A percentile compares a stretch with the other conserved stretches of the same genome.
These are phyloP conservation scores for Eupithecia exiguata DNA, from an alignment of 2,888 invertebrate species.

Conservation along the genomic window DNA sequence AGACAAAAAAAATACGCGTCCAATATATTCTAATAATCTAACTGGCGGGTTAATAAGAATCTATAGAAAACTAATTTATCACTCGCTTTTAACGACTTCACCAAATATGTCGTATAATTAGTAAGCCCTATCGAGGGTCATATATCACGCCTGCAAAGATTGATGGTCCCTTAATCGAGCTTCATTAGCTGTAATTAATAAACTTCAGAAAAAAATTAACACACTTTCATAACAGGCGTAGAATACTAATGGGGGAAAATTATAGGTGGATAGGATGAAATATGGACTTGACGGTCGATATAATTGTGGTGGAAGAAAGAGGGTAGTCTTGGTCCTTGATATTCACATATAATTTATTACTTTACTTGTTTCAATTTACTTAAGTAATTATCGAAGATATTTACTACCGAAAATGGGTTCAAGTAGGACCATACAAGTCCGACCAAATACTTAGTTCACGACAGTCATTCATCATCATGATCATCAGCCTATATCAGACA, in stretches of 20 bases:
- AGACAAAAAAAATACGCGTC: too few species aligned
- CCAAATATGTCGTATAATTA: slow-evolving; percentile 55
- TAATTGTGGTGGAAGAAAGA: not conserved
- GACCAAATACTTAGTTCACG: not conserved
- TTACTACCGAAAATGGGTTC: not conserved
- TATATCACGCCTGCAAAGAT: slow-evolving; percentile 65
- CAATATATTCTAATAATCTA: too few species aligned
- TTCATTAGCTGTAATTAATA: slow-evolving; percentile 66
- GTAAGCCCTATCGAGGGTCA: slow-evolving; percentile 55
- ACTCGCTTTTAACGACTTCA: slow-evolving; percentile 47
- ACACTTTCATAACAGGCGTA: slow-evolving; percentile 45
- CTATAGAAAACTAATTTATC: not conserved
- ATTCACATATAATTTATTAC: not conserved
- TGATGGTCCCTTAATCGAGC: slow-evolving; percentile 65
- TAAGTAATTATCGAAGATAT: not conserved
- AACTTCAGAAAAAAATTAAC: slow-evolving; percentile 54
- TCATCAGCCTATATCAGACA: too few species aligned
- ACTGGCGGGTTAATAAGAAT: too few species aligned
- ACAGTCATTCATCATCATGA: too few species aligned
- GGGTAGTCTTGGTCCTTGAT: not conserved
- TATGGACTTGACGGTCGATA: not conserved
- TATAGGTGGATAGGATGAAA: slow-evolving; percentile 7
- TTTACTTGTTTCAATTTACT: not conserved
- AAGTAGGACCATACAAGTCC: not conserved
- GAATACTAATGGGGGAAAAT: slow-evolving; percentile 40